Evolutionary conservation across 1,140 invertebrate species (phyloP).

Genomic region (Pseudomyrmex pallidus): DNA sequence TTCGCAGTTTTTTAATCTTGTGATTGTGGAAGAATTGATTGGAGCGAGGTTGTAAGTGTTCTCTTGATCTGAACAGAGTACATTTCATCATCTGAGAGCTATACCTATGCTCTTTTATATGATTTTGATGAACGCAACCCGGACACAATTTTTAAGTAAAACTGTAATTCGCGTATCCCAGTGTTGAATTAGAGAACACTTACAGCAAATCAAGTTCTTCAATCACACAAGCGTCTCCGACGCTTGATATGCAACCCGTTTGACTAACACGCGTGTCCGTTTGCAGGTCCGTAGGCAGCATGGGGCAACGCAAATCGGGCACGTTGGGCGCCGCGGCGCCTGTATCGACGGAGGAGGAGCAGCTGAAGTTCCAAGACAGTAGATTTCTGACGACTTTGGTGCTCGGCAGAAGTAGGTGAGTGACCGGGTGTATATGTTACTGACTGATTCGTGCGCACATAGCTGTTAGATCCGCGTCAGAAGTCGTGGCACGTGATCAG

Average conservation of each 20-base stretch:
- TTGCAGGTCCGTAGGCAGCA: slow-evolving; percentile 78
- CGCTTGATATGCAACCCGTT: slow-evolving; percentile 45
- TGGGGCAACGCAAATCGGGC: slow-evolving; percentile 79
- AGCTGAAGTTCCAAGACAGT: slow-evolving; percentile 83
- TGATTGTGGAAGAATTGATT: neutral
- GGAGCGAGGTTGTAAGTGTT: neutral
- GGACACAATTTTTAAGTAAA: neutral
- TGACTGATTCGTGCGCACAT: neutral
- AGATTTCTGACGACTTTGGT: slow-evolving; percentile 83
- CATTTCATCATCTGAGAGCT: too few species aligned
- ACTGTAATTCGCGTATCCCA: neutral
- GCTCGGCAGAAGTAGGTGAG: slow-evolving; percentile 83
- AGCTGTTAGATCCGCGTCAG: neutral
- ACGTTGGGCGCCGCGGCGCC: slow-evolving; percentile 60
- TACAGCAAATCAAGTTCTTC: neutral
- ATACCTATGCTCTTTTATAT: too few species aligned
- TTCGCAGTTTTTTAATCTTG: neutral
- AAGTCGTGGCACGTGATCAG: slow-evolving; percentile 39
- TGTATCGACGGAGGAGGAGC: slow-evolving; percentile 74
- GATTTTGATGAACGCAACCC: too few species aligned
- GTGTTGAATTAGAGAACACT: neutral
- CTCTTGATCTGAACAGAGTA: neutral
- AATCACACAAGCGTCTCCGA: neutral
- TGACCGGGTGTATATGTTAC: slow-evolving; percentile 23
- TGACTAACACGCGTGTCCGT: slow-evolving; percentile 56